Evolutionary conservation across 2,797 vertebrate species (phyloP).

Genomic region (Onychomys leucogaster): DNA sequence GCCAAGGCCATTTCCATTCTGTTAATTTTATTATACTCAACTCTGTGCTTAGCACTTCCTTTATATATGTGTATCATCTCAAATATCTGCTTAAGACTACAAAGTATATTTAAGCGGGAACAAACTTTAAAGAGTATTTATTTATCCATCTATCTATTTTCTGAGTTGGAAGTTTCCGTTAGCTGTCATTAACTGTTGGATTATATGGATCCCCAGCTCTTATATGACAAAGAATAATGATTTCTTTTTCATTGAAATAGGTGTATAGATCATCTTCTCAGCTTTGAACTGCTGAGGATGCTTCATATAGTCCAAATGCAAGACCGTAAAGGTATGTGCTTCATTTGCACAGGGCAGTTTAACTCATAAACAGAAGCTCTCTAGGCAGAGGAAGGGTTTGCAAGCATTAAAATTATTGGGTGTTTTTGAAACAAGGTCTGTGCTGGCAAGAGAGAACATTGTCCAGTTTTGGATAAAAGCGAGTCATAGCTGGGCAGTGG

Average conservation of each 20-base stretch:
- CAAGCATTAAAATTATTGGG: not conserved
- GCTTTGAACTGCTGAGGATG: not conserved
- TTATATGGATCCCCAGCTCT: not conserved
- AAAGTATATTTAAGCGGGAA: not conserved
- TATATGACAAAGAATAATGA: not conserved
- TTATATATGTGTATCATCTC: not conserved
- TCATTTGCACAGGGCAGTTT: not conserved
- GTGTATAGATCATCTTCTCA: constrained; percentile 19
- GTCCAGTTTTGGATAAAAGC: not conserved
- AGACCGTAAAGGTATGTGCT: not conserved
- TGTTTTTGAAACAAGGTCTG: not conserved
- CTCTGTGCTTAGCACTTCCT: not conserved
- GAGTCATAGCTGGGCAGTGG: too few species aligned
- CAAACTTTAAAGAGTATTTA: not conserved
- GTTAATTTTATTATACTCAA: constrained; percentile 23
- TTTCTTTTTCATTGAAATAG: not conserved
- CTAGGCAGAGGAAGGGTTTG: not conserved
- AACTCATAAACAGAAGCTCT: constrained; percentile 14
- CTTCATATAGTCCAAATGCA: not conserved
- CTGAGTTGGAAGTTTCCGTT: not conserved
- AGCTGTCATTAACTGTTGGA: not conserved
- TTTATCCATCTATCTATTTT: not conserved
- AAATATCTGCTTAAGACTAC: constrained; percentile 16
- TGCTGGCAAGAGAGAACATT: not conserved
- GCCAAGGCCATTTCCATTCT: not conserved